Base-by-base conservation (phyloP, 2,113 vertebrate species). In the Oplegnathus fasciatus region DNA sequence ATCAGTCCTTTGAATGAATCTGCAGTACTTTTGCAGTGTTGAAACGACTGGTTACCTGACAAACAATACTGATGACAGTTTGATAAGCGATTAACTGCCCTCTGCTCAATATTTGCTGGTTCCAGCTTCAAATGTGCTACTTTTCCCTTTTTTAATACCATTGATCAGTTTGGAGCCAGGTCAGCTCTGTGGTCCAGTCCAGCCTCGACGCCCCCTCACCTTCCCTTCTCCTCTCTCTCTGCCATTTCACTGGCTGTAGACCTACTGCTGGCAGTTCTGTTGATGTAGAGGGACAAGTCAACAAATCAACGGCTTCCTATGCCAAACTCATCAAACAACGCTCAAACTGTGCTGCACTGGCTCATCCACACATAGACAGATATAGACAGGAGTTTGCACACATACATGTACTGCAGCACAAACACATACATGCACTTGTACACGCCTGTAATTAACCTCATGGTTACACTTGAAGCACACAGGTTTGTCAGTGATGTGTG, bases 261-360 rank as follows among this genome's bases (percentile, higher is more conserved):
- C 73, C 78, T 30, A 68, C 87, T 84, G 86, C 86, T 86, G 80
- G 78, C 88, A 86, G 82, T 82, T 85, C 64, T 91, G 92, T 93
- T 93, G 93, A 92, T 90, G 83, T 61, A 92, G 90, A 94, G 92
- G 91, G 90, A 92, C 85, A 83, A 88, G 92, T 94, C 92, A 95
- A 94, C 91, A 94, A 94, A 93, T 94, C 83, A 88, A 60, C 77
- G 34, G 87, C 90, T 93, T 94, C 89, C 90, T 80, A 82, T 83
- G 86, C 91, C 84, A 90, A 94, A 89, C 78, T 81, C 80, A 87
- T 93, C 85, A 82, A 86, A 94, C 90, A 89, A 91, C 92, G 78
- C 84, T 90, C 83, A 87, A 91, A 86, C 89, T 94, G 92, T 93
- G 77, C 89, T 81, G 77, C 74, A 80, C 52, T 62, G 70, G 50